Conservation (phyloP, 23 tunicate genomes). For the Halocynthia roretzi region DNA sequence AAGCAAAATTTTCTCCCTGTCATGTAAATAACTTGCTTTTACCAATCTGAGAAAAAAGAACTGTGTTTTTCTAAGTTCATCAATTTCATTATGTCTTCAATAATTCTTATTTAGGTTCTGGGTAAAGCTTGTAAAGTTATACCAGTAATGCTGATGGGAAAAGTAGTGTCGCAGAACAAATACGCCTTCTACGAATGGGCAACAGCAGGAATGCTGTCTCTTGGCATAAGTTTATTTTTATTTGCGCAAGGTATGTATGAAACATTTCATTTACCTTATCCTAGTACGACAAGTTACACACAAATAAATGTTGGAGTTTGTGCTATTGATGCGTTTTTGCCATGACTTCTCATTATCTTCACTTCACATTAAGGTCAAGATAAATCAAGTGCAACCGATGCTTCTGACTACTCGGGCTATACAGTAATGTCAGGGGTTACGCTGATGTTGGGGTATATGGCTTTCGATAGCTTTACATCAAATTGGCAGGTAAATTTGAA, state of each 20-base stretch:
- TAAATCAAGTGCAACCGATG: too few relatives aligned
- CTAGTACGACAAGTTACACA: too few relatives aligned
- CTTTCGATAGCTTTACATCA: constrained; percentile 94
- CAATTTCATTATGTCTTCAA: neutral
- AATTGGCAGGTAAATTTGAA: constrained; percentile 87
- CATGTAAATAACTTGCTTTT: too few relatives aligned
- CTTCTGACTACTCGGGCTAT: constrained; percentile 1
- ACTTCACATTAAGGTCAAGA: too few relatives aligned
- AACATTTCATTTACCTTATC: neutral
- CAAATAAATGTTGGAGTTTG: too few relatives aligned
- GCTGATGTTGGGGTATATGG: constrained; percentile 98
- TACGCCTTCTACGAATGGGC: constrained; percentile 94
- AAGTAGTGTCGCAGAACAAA: constrained; percentile 89
- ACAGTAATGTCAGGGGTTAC: constrained; percentile 58
- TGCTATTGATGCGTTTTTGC: too few relatives aligned
- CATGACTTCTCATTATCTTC: too few relatives aligned
- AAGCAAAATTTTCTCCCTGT: too few relatives aligned
- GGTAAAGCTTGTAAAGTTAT: constrained; percentile 99
- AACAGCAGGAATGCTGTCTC: constrained; percentile 89
- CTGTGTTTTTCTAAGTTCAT: neutral
- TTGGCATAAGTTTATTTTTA: constrained; percentile 88
- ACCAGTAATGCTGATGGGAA: constrained; percentile 99
- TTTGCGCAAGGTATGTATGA: constrained; percentile 33
- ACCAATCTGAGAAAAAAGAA: too few relatives aligned
- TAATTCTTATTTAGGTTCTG: constrained; percentile 52